Evolutionary conservation across 2,113 vertebrate species (phyloP).

Genomic region (Astur gentilis): DNA sequence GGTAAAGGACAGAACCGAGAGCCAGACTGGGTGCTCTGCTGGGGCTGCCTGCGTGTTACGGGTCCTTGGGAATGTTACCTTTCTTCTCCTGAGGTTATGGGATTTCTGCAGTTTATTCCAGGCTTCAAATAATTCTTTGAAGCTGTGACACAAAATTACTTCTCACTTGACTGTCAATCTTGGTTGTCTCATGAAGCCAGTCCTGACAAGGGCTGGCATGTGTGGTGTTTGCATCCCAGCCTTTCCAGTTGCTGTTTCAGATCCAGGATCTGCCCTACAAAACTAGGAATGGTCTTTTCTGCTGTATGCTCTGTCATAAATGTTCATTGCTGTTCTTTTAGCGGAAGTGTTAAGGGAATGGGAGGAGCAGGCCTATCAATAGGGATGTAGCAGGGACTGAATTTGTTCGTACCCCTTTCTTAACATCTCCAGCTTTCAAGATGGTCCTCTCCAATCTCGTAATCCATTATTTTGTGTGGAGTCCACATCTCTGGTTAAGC

Average conservation of each 20-base stretch:
- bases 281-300: background rate
- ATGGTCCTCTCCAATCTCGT: background rate
- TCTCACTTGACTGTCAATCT: background rate
- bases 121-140: background rate
- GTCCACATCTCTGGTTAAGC: background rate
- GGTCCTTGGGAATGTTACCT: too few species aligned
- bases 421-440: background rate
- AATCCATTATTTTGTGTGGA: background rate
- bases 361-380: background rate
- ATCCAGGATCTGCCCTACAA: background rate
- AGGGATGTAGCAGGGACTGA: background rate
- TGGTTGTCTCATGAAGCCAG: background rate
- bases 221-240: background rate
- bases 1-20: background rate
- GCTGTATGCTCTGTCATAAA: background rate
- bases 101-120: background rate
- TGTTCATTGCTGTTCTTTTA: background rate
- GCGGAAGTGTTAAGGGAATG: background rate
- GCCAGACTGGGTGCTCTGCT: background rate
- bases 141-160: background rate
- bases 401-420: background rate
- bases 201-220: background rate
- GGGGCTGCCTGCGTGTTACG: accelerated
- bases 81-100: background rate
- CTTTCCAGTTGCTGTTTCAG: background rate